Evolutionary conservation across 2,888 invertebrate genomes (phyloP).

Genomic region (Cremastinae sp.): DNA sequence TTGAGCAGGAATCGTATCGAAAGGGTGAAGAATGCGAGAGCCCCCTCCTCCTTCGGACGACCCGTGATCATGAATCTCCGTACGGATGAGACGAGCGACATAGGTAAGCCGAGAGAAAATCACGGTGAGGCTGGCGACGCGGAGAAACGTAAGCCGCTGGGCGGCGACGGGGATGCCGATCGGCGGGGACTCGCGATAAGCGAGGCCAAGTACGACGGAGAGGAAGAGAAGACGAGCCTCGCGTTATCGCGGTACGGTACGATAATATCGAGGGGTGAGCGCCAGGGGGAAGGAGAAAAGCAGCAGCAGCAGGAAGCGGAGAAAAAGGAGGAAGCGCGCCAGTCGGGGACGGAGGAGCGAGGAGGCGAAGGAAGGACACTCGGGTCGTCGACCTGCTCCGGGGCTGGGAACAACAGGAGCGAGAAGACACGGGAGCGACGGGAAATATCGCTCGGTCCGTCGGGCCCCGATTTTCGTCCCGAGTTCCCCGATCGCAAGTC

Average conservation of each 20-base stretch:
- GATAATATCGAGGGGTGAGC: background rate
- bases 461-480: background rate
- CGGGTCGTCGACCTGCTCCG: conserved; percentile 7
- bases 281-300: background rate
- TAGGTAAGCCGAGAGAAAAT: conserved; percentile 73
- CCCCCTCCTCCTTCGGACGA: conserved; percentile 67
- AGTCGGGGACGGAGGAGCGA: conserved; percentile 50
- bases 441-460: background rate
- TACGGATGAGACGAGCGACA: conserved; percentile 74
- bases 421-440: conserved; percentile 4
- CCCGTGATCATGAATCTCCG: conserved; percentile 78
- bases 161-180: conserved; percentile 23
- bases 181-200: background rate
- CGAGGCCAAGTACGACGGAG: background rate
- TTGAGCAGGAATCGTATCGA: conserved; percentile 26
- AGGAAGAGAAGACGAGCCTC: background rate
- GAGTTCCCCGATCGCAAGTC: background rate
- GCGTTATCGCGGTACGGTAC: conserved; percentile 14
- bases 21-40: conserved; percentile 73
- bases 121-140: conserved; percentile 35
- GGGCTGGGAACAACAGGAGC: conserved; percentile 1
- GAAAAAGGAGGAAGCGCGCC: conserved; percentile 38
- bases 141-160: conserved; percentile 44
- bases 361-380: conserved; percentile 40
- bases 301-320: conserved; percentile 25